A percentile compares a stretch with the other conserved stretches of the same genome.
phyloP scores from a whole-genome alignment of 2,797 vertebrate genomes.

The Clarias pachynema region DNA sequence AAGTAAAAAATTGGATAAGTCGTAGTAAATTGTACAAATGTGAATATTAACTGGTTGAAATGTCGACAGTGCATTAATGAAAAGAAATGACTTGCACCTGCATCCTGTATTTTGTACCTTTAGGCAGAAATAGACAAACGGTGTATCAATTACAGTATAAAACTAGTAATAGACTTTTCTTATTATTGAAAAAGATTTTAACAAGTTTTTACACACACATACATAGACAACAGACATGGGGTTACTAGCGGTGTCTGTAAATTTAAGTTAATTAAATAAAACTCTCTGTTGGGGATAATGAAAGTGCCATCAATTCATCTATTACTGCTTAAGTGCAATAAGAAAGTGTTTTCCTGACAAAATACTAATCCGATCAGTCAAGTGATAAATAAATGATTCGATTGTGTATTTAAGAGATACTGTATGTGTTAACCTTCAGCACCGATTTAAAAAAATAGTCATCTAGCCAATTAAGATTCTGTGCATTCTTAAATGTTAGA shows the following conservation, averaged over 20 bases:
- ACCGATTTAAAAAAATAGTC: constrained; percentile 2
- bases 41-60: neutral
- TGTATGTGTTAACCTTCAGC: constrained; percentile 17
- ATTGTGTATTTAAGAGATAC: constrained; percentile 10
- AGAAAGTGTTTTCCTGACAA: neutral
- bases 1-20: neutral
- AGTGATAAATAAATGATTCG: neutral
- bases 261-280: neutral
- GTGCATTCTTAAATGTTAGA: constrained; percentile 5
- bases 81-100: neutral
- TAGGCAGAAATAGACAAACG: neutral
- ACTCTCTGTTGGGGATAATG: neutral
- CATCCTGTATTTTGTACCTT: neutral
- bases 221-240: neutral
- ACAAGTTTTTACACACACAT: neutral
- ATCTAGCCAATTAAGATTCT: neutral
- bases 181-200: neutral
- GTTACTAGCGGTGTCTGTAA: neutral
- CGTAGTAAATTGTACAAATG: neutral
- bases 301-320: neutral
- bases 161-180: neutral
- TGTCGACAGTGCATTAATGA: neutral
- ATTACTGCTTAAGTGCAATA: neutral
- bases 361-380: neutral
- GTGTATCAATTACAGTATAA: neutral